These are phyloP conservation scores for Sebastes taczanowskii DNA, from an alignment of 2,797 vertebrate genomes.

Conservation along the genomic window DNA sequence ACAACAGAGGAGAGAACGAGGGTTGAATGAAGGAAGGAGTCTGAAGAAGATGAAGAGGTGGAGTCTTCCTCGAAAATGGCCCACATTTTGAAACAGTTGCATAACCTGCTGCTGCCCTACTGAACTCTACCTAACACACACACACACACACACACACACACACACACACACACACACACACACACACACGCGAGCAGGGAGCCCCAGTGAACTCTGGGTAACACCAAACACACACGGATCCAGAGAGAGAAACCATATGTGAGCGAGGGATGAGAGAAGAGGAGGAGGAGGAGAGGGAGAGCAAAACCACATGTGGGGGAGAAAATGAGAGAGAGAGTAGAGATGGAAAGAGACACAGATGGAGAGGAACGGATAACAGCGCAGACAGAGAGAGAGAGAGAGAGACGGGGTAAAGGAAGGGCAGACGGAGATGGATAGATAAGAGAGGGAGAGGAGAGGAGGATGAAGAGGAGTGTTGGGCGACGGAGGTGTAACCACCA, in stretches of 20 bases:
- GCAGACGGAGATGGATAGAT: slow-evolving; percentile 48
- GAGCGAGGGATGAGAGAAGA: slow-evolving; percentile 72
- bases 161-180: not conserved
- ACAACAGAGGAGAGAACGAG: not conserved
- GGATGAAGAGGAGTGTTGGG: not conserved
- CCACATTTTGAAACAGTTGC: slow-evolving; percentile 68
- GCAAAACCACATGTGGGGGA: slow-evolving; percentile 76
- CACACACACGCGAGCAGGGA: slow-evolving; percentile 45
- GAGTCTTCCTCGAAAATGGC: slow-evolving; percentile 30
- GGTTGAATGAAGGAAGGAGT: not conserved
- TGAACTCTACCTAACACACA: slow-evolving; percentile 57
- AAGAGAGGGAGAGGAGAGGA: slow-evolving; percentile 14
- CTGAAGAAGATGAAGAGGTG: not conserved
- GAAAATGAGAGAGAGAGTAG: slow-evolving; percentile 34
- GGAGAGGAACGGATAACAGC: slow-evolving; percentile 31
- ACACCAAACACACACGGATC: slow-evolving; percentile 73
- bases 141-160: no score
- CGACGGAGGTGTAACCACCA: slow-evolving; percentile 6
- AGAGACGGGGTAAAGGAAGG: slow-evolving; percentile 30
- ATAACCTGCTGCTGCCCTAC: slow-evolving; percentile 68
- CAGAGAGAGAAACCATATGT: slow-evolving; percentile 77
- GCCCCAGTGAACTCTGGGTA: slow-evolving; percentile 78
- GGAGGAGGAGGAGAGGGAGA: slow-evolving; percentile 47
- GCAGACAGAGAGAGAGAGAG: slow-evolving; percentile 15
- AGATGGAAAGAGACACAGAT: slow-evolving; percentile 50